Evolutionary conservation across 2,113 vertebrate species (phyloP).

Genomic region (Alexandromys fortis): DNA sequence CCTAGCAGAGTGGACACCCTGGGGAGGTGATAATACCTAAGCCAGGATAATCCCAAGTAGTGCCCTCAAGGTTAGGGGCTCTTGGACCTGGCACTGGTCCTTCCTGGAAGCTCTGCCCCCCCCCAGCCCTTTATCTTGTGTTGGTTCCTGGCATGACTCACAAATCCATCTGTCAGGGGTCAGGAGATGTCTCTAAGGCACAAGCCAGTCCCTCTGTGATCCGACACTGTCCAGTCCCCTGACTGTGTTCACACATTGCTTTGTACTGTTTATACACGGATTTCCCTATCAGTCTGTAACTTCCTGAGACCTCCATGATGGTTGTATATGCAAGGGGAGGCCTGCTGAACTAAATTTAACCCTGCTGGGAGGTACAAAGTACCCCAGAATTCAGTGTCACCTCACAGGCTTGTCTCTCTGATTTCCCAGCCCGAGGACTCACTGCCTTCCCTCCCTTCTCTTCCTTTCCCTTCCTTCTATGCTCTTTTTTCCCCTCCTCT

Average conservation of each 20-base stretch:
- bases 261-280: too few species aligned
- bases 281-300: not conserved
- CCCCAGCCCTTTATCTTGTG: not conserved
- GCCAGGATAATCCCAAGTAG: fast-evolving
- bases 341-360: not conserved
- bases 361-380: not conserved
- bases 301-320: not conserved
- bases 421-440: not conserved
- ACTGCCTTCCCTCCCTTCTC: not conserved
- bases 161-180: not conserved
- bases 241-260: too few species aligned
- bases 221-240: fast-evolving
- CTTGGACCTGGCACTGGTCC: not conserved
- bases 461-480: not conserved
- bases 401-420: too few species aligned
- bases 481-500: not conserved
- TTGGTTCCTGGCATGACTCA: fast-evolving
- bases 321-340: not conserved
- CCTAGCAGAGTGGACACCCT: not conserved
- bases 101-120: not conserved
- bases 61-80: not conserved
- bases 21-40: too few species aligned
- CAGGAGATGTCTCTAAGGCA: fast-evolving
- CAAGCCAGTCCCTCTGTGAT: not conserved
- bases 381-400: not conserved